Base-by-base conservation (phyloP, 1,140 invertebrate species). In the Eciton burchellii region DNA sequence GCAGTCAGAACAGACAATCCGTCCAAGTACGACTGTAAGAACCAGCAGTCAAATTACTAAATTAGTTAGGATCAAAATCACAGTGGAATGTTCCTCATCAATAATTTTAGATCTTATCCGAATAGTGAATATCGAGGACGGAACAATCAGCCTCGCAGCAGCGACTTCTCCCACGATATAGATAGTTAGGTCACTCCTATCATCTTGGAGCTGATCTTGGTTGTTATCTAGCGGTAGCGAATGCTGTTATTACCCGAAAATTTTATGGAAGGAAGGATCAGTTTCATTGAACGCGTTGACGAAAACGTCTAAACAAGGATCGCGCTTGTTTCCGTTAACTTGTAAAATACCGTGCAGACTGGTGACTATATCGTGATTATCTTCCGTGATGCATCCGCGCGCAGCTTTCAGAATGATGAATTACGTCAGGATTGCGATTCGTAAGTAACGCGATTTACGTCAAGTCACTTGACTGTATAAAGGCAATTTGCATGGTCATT, bases 201-300 rank as follows among this genome's bases (percentile, higher is more conserved):
- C 57, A 24, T 21, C n/a, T 8, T 5, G 6, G 6, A 60, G 14
- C 35, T 21, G n/a, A 60, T 66, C 54, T 65, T n/a, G 21, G 29
- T 63, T 1, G 29, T 87, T 87, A 83, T 87, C 71, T 45, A 24
- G 12, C 8, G 3, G n/a, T 52, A 60, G 4, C 2, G 81, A 76
- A 24, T 35, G 9, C 4, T 47, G 79, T 83, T 68, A 88, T 87
- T 82, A 29, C 0, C 14, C 35, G n/a, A 71, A 47, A 77, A 87
- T 91, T 86, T 88, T 81, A 73, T 56, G 43, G 19, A 81, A 85
- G 62, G n/a, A 65, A 52, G 16, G n/a, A 35, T 88, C 74, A 66
- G 8, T 68, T 59, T 90, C 87, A 92, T 88, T 92, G 66, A 73
- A 81, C 59, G 76, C 86, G 63, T 84, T 79, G 84, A 66, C 41